These are phyloP conservation scores for Cephalopterus ornatus DNA, from an alignment of 2,113 vertebrate species.

Conservation along the genomic window DNA sequence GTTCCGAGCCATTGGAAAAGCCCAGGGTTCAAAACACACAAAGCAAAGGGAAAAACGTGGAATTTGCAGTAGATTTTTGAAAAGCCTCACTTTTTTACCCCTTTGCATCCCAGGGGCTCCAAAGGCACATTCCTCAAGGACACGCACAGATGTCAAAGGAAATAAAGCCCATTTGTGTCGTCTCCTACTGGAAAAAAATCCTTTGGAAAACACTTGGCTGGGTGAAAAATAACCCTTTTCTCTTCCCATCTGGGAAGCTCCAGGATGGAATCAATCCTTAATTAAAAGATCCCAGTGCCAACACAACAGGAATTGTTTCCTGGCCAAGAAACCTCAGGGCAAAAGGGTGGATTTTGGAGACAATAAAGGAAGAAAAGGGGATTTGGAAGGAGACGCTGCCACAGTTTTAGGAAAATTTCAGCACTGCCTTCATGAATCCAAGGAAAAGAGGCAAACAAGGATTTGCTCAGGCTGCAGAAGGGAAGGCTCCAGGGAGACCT, in stretches of 20 bases:
- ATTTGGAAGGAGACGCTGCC: not conserved
- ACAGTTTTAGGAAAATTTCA: not conserved
- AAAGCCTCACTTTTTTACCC: not conserved
- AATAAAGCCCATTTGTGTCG: constrained; percentile 49
- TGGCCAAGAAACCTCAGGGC: not conserved
- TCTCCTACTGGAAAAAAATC: not conserved
- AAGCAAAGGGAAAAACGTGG: not conserved
- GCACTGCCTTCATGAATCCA: not conserved
- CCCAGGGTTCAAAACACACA: not conserved
- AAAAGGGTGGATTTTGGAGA: not conserved
- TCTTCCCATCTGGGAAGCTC: not conserved
- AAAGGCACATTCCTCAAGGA: constrained; percentile 28
- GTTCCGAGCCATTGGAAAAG: not conserved
- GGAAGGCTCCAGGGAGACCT: not conserved
- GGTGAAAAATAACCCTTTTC: not conserved
- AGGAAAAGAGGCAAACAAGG: not conserved
- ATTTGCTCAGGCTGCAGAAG: not conserved
- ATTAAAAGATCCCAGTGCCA: constrained; percentile 4
- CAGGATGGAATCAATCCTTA: not conserved
- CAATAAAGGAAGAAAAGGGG: not conserved
- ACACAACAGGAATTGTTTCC: not conserved
- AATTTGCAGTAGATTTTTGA: not conserved
- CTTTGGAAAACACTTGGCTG: not conserved
- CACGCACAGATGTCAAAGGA: not conserved
- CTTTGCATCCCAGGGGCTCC: not conserved